Evolutionary conservation across 2,888 invertebrate genomes (phyloP).

Genomic region (Lamproptera curius): DNA sequence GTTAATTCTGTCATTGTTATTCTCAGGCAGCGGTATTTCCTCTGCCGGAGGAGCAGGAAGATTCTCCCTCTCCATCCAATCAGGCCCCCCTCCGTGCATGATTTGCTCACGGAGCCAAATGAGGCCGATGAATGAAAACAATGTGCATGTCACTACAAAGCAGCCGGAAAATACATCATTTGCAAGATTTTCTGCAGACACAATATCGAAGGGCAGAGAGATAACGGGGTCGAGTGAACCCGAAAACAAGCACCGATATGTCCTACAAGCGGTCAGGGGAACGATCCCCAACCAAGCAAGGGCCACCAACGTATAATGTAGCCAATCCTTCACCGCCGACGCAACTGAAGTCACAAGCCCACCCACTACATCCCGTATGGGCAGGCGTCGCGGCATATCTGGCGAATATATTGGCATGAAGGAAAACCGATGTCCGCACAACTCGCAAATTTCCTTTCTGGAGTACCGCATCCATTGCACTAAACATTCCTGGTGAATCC

Average conservation of each 20-base stretch:
- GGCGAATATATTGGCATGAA: slow-evolving; percentile 99
- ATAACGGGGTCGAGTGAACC: slow-evolving; percentile 92
- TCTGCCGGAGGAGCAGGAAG: slow-evolving; percentile 70
- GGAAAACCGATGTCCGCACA: slow-evolving; percentile 98
- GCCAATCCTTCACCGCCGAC: slow-evolving; percentile 96
- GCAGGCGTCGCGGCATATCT: slow-evolving; percentile 99
- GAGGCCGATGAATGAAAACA: slow-evolving; percentile 96
- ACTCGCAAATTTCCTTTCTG: slow-evolving; percentile 98
- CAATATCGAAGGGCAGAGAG: slow-evolving; percentile 93
- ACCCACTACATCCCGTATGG: slow-evolving; percentile 93
- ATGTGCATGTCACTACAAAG: slow-evolving; percentile 96
- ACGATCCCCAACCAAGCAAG: slow-evolving; percentile 98
- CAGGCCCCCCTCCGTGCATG: slow-evolving; percentile 97
- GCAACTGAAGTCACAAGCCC: slow-evolving; percentile 93
- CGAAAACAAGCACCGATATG: slow-evolving; percentile 95
- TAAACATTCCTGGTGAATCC: slow-evolving; percentile 98
- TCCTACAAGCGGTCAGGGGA: slow-evolving; percentile 96
- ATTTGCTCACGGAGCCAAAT: slow-evolving; percentile 99
- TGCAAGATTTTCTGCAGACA: slow-evolving; percentile 94
- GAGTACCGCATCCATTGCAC: slow-evolving; percentile 99
- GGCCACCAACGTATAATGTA: slow-evolving; percentile 97
- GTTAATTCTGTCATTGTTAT: slow-evolving; percentile 69
- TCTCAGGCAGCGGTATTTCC: slow-evolving; percentile 64
- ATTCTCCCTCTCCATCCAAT: slow-evolving; percentile 92
- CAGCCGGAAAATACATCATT: slow-evolving; percentile 97